Evolutionary conservation across 2,888 invertebrate genomes (phyloP).

Genomic region (Yponomeuta cagnagella): DNA sequence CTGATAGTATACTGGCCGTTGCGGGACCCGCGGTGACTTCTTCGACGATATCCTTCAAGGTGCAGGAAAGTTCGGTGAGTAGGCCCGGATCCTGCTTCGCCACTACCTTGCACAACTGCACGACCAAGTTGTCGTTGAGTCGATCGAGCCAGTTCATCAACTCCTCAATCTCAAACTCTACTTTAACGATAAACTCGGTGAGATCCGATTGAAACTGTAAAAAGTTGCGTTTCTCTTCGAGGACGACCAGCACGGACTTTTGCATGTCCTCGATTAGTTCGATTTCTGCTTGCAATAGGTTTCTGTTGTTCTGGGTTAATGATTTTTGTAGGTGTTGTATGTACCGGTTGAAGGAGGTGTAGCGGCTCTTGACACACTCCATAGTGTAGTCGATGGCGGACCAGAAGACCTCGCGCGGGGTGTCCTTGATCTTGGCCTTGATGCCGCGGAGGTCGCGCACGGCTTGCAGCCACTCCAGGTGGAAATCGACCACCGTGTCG

Average conservation of each 20-base stretch:
- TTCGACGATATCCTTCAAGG: conserved; percentile 27
- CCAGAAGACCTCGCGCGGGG: conserved; percentile 30
- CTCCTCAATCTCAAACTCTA: conserved; percentile 35
- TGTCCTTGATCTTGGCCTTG: conserved; percentile 28
- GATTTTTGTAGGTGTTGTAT: conserved; percentile 20
- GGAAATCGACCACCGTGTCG: conserved; percentile 30
- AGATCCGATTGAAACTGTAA: conserved; percentile 29
- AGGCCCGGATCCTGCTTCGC: conserved; percentile 24
- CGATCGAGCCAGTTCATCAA: conserved; percentile 40
- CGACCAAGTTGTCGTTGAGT: conserved; percentile 31
- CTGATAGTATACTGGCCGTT: neutral
- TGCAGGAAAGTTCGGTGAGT: conserved; percentile 25
- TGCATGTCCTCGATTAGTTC: conserved; percentile 30
- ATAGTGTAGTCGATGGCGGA: conserved; percentile 32
- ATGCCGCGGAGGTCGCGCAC: conserved; percentile 33
- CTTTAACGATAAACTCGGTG: conserved; percentile 28
- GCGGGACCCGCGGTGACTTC: neutral
- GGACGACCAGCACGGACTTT: conserved; percentile 26
- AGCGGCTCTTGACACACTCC: conserved; percentile 27
- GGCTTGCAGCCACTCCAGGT: conserved; percentile 35
- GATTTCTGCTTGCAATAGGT: conserved; percentile 26
- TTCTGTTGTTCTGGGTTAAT: conserved; percentile 25
- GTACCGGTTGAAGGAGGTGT: conserved; percentile 23
- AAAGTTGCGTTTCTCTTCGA: conserved; percentile 31
- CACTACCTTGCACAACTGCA: conserved; percentile 28